Conservation (phyloP, 2,113 vertebrate genomes). For the Hippocampus barbouri region DNA sequence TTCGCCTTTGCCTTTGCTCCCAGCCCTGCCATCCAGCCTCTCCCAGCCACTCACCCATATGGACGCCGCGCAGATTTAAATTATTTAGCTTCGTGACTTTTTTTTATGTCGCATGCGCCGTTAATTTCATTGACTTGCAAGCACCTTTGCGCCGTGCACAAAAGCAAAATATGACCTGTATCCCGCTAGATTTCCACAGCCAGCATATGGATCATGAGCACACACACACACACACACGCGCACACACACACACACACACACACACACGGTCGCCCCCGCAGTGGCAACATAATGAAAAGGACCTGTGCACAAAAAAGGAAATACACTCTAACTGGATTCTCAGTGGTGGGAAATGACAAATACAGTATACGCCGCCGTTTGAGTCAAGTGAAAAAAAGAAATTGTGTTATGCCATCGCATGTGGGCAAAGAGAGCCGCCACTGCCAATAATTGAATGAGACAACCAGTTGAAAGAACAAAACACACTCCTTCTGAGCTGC, state of each 20-base stretch:
- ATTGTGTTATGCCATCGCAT: neutral
- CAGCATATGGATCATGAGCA: neutral
- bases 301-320: too few species aligned
- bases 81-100: conserved; percentile 78
- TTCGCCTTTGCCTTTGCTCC: neutral
- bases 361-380: too few species aligned
- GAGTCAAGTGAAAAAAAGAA: too few species aligned
- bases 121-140: conserved; percentile 62
- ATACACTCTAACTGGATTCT: too few species aligned
- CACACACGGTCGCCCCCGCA: too few species aligned
- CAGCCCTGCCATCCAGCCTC: conserved; percentile 59
- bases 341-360: too few species aligned
- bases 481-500: neutral
- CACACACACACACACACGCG: neutral
- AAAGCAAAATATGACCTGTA: neutral
- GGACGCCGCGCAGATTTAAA: conserved; percentile 72
- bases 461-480: neutral
- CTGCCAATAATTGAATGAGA: neutral
- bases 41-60: conserved; percentile 71
- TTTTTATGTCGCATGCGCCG: conserved; percentile 67
- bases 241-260: neutral
- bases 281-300: too few species aligned
- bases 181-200: neutral
- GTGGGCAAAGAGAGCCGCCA: neutral
- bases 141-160: neutral